Evolutionary conservation across 2,797 vertebrate species (phyloP), one percentile per base, ranked within the genome.

Genomic region (Ceyx erithaca): DNA sequence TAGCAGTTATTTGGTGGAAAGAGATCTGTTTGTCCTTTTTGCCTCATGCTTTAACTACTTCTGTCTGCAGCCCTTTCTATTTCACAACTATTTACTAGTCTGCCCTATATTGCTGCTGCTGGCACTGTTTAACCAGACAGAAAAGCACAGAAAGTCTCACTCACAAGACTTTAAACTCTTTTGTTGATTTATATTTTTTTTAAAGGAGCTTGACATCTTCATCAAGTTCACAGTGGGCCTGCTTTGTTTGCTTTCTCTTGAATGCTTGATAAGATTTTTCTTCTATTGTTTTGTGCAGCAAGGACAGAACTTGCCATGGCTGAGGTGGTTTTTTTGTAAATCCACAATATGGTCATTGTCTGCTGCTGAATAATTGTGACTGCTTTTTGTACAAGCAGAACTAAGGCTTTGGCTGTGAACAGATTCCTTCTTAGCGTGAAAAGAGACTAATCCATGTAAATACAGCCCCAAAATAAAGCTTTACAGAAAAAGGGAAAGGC

Each of bases 381-480:
- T 98, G 99, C 98, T 99, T 99, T 98, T 99, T 98, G 98, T 98
- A 98, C 98, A 98, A 99, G 98, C 98, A 98, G 98, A 98, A 99
- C 98, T 97, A 97, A 98, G 98, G 98, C 98, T 99, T 99, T 98
- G 98, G 99, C 98, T 99, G 98, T 98, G 99, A 99, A 99, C 99
- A 98, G 98, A 99, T 98, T 98, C 99, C 98, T 99, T 99, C 99
- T 99, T 98, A 97, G 98, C 90, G 97, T 99, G 99, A 99, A 99
- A 99, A 98, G 98, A 97, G 98, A 98, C 98, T 99, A 99, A 99
- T 99, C 99, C 99, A 99, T 99, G 99, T 99, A 99, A 99, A 99
- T 99, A 99, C 99, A 98, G 98, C 98, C 98, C 98, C 97, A 98
- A 98, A 98, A 99, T 98, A 99, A 99, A 98, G 98, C 99, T 98